Evolutionary conservation across 2,113 vertebrate genomes (phyloP), one percentile per base, ranked within the genome.

Genomic region (Clarias macrocephalus): DNA sequence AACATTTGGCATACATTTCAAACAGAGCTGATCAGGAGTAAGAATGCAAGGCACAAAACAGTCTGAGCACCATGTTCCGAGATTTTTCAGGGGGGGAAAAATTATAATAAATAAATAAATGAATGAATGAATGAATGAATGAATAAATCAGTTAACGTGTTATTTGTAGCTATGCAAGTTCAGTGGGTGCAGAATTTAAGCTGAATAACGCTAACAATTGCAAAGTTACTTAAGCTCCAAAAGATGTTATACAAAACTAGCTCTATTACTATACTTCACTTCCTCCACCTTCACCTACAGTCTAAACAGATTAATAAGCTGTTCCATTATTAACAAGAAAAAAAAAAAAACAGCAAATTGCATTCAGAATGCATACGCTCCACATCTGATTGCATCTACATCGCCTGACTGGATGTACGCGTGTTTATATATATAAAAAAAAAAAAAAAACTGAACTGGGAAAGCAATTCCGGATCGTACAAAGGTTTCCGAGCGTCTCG

Each of bases 11-110:
- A 84, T 66, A 56, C 73, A 42, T 60, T 65, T 52, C 63, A 77
- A 57, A n/a, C 37, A 52, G 86, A 57, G 66, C 18, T 65, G 73
- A 73, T 13, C 62, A 82, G 48, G 83, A 66, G 33, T 80, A 86
- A 54, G 88, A 89, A 87, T 75, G 88, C 87, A 91, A 90, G 90
- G 89, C 90, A 92, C 89, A 80, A 73, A 73, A 84, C 86, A 63
- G 80, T 70, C 19, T 37, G 25, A 88, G 66, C 70, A 42, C 87
- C 28, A 57, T 68, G 30, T 63, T 80, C 6, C 2, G 12, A 23
- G 57, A 5, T 28, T 16, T 77, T 77, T 77, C 5, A 13, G 23
- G 9, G 18, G 48, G 23, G 5, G 2, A 37, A 37, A 37, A 37
- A 37, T 37, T 37, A 37, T 37, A 37, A 37, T 37, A 37, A 37